phyloP scores from a whole-genome alignment of 2,888 invertebrate species.

The Pollenia amentaria region DNA sequence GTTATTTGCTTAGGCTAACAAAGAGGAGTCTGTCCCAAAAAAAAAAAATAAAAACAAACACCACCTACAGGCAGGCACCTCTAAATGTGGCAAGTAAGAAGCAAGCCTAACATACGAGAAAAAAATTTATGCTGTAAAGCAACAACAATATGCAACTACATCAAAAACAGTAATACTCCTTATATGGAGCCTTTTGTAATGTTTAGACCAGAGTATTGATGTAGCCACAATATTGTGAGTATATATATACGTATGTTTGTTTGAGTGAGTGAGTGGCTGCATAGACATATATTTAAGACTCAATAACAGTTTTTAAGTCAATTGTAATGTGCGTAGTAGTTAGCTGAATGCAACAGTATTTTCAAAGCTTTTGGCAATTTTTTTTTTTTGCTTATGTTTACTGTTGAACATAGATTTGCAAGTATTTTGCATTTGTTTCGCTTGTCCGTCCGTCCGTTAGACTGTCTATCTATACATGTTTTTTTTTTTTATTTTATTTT shows the following conservation, averaged over 20 bases:
- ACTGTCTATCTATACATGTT: constrained; percentile 30
- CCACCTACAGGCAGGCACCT: constrained; percentile 69
- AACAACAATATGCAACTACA: constrained; percentile 35
- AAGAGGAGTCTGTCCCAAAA: constrained; percentile 15
- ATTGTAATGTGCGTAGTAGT: constrained; percentile 72
- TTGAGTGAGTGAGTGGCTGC: constrained; percentile 8
- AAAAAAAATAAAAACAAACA: constrained; percentile 33
- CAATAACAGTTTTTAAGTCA: constrained; percentile 73
- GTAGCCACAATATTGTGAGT: constrained; percentile 18
- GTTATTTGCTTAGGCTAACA: constrained; percentile 70
- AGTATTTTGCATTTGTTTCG: constrained; percentile 57
- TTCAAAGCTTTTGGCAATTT: constrained; percentile 51
- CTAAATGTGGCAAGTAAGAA: constrained; percentile 23
- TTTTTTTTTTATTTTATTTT: constrained; percentile 28
- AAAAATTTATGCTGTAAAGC: neutral
- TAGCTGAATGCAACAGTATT: constrained; percentile 38
- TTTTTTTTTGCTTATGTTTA: constrained; percentile 26
- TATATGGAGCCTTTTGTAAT: constrained; percentile 62
- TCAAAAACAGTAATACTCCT: constrained; percentile 53
- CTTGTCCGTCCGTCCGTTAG: constrained; percentile 22
- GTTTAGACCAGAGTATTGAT: constrained; percentile 42
- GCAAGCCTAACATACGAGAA: constrained; percentile 2
- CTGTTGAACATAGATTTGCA: constrained; percentile 45
- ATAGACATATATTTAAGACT: constrained; percentile 58
- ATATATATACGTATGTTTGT: neutral